A percentile compares a stretch with the other conserved stretches of the same genome.
These are phyloP conservation scores for Erpobdella octoculata DNA, from an alignment of 2,888 invertebrate genomes.

Conservation along the genomic window DNA sequence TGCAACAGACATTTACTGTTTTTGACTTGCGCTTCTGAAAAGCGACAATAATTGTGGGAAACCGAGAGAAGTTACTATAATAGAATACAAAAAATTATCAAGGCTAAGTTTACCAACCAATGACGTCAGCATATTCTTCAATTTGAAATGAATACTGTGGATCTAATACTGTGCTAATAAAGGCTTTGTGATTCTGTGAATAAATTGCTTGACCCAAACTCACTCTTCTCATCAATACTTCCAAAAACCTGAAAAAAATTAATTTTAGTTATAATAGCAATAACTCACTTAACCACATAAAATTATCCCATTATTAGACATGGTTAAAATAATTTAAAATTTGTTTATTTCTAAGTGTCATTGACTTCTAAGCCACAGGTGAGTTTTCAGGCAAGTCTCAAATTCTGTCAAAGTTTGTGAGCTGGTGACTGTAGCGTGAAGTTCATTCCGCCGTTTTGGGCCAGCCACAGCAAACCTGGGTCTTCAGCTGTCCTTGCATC, in stretches of 20 bases:
- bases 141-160: slow-evolving; percentile 82
- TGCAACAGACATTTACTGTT: too few species aligned
- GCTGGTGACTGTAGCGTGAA: too few species aligned
- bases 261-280: too few species aligned
- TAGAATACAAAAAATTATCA: too few species aligned
- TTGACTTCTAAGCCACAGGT: not conserved
- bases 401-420: too few species aligned
- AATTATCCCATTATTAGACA: not conserved
- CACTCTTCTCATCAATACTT: slow-evolving; percentile 64
- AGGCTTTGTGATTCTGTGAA: slow-evolving; percentile 89
- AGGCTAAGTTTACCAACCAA: slow-evolving; percentile 43
- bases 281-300: too few species aligned
- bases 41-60: too few species aligned
- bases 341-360: not conserved
- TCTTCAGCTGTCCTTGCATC: too few species aligned
- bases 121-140: slow-evolving; percentile 94
- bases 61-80: not conserved
- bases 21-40: too few species aligned
- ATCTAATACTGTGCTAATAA: slow-evolving; percentile 76
- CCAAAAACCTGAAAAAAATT: slow-evolving; percentile 63
- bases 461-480: too few species aligned
- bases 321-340: not conserved
- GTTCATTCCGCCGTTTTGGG: too few species aligned
- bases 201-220: slow-evolving; percentile 83
- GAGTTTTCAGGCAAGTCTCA: too few species aligned